Evolutionary conservation across 2,888 invertebrate genomes (phyloP), one percentile per base, ranked within the genome.

Genomic region (Piscicola geometra): DNA sequence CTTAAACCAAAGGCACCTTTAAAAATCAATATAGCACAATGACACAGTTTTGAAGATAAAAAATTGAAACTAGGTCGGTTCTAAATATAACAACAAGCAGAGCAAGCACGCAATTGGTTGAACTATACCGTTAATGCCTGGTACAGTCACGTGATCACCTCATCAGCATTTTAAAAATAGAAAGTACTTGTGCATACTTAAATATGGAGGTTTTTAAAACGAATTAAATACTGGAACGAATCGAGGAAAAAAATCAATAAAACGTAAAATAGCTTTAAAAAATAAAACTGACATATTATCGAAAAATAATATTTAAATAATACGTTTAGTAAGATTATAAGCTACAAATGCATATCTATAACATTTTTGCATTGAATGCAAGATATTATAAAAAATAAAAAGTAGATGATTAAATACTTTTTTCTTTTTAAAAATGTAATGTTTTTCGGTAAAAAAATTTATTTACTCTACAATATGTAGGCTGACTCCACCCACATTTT

Each of bases 11-110:
- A 56, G 25, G 60, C 3, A 56, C 60, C 3, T 56, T 56, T 3
- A 56, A 56, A 56, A 56, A 56, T 56, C 60, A 56, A 56, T 56
- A 56, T 18, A 56, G 60, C 60, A 56, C 60, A 56, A 56, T 25
- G 60, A 56, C 60, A 56, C 60, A 56, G 60, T 56, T 56, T 56
- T 25, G 3, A 25, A 56, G 21, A 25, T 56, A 15, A 56, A 56
- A 56, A 56, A 56, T 15, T 18, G 60, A 56, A 56, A 56, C n/a
- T 56, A 25, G 60, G 60, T 56, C 60, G 21, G 5, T 5, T 56
- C 60, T 56, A 56, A 56, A 21, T 25, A 56, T 56, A 56, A 21
- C 60, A 56, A 56, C 60, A 56, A 56, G 5, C n/a, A 5, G 5
- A 56, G 21, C 21, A 9, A 15, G 3, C 5, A 3, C n/a, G 9